These are phyloP conservation scores for Cercopithecus mona DNA, from an alignment of 2,113 vertebrate genomes.

Conservation along the genomic window DNA sequence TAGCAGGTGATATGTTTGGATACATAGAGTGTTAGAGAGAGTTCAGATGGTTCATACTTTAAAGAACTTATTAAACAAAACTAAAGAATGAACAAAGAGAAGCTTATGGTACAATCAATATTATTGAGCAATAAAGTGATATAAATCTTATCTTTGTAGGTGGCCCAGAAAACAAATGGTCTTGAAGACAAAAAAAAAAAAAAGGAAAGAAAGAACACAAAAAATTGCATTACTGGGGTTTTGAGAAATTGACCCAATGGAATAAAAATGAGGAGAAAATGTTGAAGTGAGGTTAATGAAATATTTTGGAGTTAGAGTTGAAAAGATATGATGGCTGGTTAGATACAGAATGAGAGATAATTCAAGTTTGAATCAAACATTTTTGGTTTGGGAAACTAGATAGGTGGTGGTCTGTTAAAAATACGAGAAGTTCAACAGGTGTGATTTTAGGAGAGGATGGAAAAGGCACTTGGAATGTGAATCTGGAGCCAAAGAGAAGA, in stretches of 20 bases:
- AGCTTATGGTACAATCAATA: not conserved
- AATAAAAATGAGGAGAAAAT: not conserved
- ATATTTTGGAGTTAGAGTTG: not conserved
- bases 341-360: not conserved
- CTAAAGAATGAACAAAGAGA: not conserved
- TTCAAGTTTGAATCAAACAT: not conserved
- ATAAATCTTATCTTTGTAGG: not conserved
- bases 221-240: not conserved
- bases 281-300: not conserved
- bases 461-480: not conserved
- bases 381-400: not conserved
- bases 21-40: not conserved
- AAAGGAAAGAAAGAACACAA: not conserved
- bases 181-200: not conserved
- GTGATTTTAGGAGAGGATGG: not conserved
- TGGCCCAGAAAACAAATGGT: not conserved
- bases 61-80: not conserved
- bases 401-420: not conserved
- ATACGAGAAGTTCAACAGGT: not conserved
- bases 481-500: not conserved
- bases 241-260: not conserved
- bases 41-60: not conserved
- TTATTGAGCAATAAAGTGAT: not conserved
- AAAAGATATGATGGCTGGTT: not conserved
- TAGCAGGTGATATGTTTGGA: not conserved